Evolutionary conservation across 2,113 vertebrate genomes (phyloP).

Genomic region (Prionailurus bengalensis): DNA sequence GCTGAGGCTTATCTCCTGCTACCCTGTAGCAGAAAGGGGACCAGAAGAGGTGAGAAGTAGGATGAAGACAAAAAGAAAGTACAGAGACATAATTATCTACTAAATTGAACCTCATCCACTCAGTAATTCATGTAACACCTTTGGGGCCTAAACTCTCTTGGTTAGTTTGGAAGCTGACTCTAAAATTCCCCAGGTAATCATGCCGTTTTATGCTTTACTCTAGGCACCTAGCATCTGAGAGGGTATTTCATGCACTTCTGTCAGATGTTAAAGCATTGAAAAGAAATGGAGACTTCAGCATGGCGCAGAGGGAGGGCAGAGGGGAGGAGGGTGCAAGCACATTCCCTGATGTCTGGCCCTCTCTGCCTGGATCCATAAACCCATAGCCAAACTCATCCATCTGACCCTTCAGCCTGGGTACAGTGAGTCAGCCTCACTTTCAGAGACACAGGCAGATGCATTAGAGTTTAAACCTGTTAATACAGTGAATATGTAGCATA

Average conservation of each 20-base stretch:
- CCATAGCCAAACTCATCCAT: conserved; percentile 61
- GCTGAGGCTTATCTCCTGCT: background rate
- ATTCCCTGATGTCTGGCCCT: conserved; percentile 54
- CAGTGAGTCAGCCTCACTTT: conserved; percentile 26
- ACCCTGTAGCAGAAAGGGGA: background rate
- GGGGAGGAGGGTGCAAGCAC: conserved; percentile 19
- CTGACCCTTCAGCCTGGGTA: background rate
- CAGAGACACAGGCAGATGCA: background rate
- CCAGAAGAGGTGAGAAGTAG: background rate
- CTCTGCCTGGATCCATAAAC: conserved; percentile 65
- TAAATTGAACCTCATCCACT: conserved; percentile 36
- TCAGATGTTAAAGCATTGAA: conserved; percentile 52
- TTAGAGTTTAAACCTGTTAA: conserved; percentile 17
- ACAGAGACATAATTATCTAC: background rate
- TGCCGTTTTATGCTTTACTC: background rate
- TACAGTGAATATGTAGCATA: conserved; percentile 40
- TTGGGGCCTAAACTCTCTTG: conserved; percentile 35
- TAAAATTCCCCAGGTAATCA: conserved; percentile 56
- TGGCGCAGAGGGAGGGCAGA: background rate
- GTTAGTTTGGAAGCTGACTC: conserved; percentile 42
- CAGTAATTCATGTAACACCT: background rate
- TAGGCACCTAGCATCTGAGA: background rate
- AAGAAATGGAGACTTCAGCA: conserved; percentile 52
- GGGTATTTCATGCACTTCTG: conserved; percentile 57
- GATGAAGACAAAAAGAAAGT: background rate